phyloP scores from a whole-genome alignment of 2,888 invertebrate species.

The Phengaris arion region DNA sequence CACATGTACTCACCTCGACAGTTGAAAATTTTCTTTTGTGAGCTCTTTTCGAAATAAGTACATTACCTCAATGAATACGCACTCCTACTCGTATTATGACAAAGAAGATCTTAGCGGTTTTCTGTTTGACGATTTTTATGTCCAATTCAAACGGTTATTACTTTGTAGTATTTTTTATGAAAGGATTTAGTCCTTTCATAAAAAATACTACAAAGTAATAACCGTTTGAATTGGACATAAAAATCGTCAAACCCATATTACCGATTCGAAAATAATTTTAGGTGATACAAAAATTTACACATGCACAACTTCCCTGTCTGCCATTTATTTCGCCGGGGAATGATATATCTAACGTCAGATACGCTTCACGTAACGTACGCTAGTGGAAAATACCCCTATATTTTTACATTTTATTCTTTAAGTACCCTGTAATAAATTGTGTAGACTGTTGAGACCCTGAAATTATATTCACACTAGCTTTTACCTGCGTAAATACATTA shows the following conservation, averaged over 20 bases:
- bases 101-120: too few relatives aligned
- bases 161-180: too few relatives aligned
- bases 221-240: background rate
- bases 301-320: background rate
- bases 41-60: too few relatives aligned
- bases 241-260: background rate
- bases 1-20: too few relatives aligned
- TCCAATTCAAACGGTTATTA: too few relatives aligned
- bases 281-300: constrained; percentile 15
- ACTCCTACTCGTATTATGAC: too few relatives aligned
- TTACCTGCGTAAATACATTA: background rate
- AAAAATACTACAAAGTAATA: background rate
- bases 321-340: constrained; percentile 15
- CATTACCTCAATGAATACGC: too few relatives aligned
- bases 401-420: constrained; percentile 16
- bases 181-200: background rate
- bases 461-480: background rate
- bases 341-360: constrained; percentile 20
- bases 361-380: constrained; percentile 16
- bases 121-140: too few relatives aligned
- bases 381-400: constrained; percentile 14
- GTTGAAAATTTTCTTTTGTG: too few relatives aligned
- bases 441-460: background rate
- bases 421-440: constrained; percentile 17
- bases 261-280: constrained; percentile 3